These are phyloP conservation scores for Drosophila fungiperda DNA, from an alignment of 2,888 invertebrate species.

Conservation along the genomic window DNA sequence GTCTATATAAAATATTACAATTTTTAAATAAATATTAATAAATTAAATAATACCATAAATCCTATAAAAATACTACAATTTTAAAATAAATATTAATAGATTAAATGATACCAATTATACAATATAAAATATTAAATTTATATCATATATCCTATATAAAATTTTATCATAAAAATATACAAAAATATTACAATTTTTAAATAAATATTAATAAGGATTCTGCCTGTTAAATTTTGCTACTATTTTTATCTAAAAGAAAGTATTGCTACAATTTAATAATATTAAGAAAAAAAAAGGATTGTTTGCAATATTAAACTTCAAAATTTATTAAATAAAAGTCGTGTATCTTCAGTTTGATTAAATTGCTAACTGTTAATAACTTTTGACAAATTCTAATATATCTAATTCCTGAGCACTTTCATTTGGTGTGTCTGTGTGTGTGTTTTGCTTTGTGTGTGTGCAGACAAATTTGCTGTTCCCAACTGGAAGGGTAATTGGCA, in stretches of 20 bases:
- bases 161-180: too few relatives aligned
- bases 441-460: not conserved
- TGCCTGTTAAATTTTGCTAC: not conserved
- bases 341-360: not conserved
- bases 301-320: not conserved
- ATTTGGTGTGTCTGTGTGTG: not conserved
- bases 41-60: too few relatives aligned
- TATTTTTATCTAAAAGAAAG: not conserved
- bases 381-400: not conserved
- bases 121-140: too few relatives aligned
- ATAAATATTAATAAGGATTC: not conserved
- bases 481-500: slow-evolving; percentile 19
- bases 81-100: too few relatives aligned
- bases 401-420: not conserved
- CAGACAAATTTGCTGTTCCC: slow-evolving; percentile 9
- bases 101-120: too few relatives aligned
- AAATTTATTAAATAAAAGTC: not conserved
- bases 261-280: not conserved
- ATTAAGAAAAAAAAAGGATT: not conserved
- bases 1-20: too few relatives aligned
- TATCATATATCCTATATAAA: too few relatives aligned
- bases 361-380: not conserved
- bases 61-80: too few relatives aligned
- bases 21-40: too few relatives aligned
- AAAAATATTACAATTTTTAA: too few relatives aligned